phyloP scores from a whole-genome alignment of 2,888 invertebrate species.

The Cistogaster globosa region DNA sequence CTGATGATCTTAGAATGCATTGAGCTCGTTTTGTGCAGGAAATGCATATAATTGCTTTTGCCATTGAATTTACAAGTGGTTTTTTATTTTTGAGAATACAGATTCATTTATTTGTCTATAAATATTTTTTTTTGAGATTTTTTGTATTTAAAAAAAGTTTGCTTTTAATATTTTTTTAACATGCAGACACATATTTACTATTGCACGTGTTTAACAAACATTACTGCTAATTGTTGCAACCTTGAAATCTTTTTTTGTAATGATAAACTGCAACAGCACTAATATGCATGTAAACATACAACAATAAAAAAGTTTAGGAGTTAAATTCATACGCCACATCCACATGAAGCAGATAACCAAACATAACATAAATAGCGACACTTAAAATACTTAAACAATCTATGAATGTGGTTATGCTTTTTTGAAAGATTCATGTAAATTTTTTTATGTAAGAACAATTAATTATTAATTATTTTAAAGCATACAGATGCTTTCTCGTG shows the following conservation, averaged over 20 bases:
- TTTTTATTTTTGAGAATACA: constrained; percentile 23
- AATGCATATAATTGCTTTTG: constrained; percentile 67
- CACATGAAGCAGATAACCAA: constrained; percentile 23
- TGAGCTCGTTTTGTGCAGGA: constrained; percentile 64
- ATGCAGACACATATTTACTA: constrained; percentile 50
- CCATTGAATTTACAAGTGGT: constrained; percentile 27
- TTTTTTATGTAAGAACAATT: constrained; percentile 23
- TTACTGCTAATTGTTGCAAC: constrained; percentile 67
- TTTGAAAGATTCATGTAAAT: not conserved
- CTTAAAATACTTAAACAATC: not conserved
- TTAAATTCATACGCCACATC: constrained; percentile 10
- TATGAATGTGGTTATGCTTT: not conserved
- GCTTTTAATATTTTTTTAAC: constrained; percentile 54
- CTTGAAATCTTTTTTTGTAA: constrained; percentile 56
- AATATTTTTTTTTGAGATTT: constrained; percentile 6
- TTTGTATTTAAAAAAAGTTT: constrained; percentile 42
- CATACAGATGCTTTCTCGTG: not conserved
- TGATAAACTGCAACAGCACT: constrained; percentile 18
- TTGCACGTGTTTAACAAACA: constrained; percentile 65
- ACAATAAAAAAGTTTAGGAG: not conserved
- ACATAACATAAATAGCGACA: constrained; percentile 20
- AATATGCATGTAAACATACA: not conserved
- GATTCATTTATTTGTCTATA: constrained; percentile 33
- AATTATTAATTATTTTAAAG: constrained; percentile 4
- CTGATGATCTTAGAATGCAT: constrained; percentile 45